These are phyloP conservation scores for Amazona guildingii DNA, from an alignment of 2,113 vertebrate species.

Conservation along the genomic window DNA sequence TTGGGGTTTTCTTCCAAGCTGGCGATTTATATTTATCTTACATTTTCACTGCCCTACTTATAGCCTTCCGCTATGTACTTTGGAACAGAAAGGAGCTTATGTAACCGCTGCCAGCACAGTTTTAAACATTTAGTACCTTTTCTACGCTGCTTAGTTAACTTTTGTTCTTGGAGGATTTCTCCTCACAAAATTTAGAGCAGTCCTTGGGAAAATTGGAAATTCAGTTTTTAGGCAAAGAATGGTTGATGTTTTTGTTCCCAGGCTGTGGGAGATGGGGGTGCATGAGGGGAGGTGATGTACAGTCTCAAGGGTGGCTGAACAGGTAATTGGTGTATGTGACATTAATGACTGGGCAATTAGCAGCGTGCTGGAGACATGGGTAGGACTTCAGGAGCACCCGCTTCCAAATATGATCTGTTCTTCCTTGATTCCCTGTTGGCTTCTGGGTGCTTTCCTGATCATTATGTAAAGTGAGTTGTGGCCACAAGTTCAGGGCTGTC, in stretches of 20 bases:
- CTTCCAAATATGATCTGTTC: background rate
- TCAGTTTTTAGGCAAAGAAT: conserved; percentile 38
- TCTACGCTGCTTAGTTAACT: conserved; percentile 51
- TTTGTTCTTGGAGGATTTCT: conserved; percentile 54
- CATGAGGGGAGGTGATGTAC: background rate
- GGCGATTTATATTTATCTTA: conserved; percentile 66
- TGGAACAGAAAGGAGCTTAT: conserved; percentile 47
- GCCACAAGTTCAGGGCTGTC: background rate
- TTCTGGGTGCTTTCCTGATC: background rate
- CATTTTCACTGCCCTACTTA: conserved; percentile 67
- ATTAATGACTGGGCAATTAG: background rate
- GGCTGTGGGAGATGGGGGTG: background rate
- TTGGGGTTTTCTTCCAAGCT: conserved; percentile 54
- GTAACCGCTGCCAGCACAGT: conserved; percentile 42
- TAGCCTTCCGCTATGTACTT: conserved; percentile 53
- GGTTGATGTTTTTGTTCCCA: conserved; percentile 33
- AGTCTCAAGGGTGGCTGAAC: background rate
- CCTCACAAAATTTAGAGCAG: conserved; percentile 69
- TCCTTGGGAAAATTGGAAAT: conserved; percentile 58
- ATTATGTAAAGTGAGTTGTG: background rate
- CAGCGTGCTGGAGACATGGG: background rate
- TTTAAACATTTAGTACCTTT: conserved; percentile 71
- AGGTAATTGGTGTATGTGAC: background rate
- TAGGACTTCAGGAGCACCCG: background rate
- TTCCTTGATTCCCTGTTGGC: background rate